Evolutionary conservation across 1,140 invertebrate genomes (phyloP), one percentile per base, ranked within the genome.

Genomic region (Drosophila sulfurigaster): DNA sequence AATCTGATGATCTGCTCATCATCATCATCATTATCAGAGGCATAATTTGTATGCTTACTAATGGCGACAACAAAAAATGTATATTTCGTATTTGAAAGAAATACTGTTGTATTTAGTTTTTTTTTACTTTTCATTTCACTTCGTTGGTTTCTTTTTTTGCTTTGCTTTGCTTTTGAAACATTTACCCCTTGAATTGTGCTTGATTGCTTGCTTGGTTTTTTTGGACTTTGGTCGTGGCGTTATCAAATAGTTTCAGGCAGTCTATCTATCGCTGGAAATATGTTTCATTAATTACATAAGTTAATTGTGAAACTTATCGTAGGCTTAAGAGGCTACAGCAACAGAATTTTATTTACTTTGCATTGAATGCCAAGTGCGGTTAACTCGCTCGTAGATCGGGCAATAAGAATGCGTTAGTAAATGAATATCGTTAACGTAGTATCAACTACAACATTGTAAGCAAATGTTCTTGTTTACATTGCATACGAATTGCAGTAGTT

Each of bases 391-490:
- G 49, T 11, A 5, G 59, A 70, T 57, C 68, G 52, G 66, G 70
- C 70, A 75, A 66, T 75, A 28, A 52, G 72, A 76, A 79, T 72
- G 70, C 58, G 66, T 78, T 69, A 62, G 79, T 49, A 73, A 60
- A 73, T 68, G 43, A 68, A 69, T 82, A 86, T 25, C 20, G 20
- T 25, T 25, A 79, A 72, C 75, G 77, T 78, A 86, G 77, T 78
- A 86, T 87, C 30, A 32, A 8, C 20, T 25, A 25, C 87, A 86
- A 86, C 87, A 82, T 79, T 79, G 71, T 82, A 82, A 87, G 57
- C 82, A 87, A 87, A 88, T 86, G 64, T 82, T 57, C 79, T 76
- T 87, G 79, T 78, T 86, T 71, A 60, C 79, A 75, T 81, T 68
- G 82, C 82, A 81, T 74, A 78, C 74, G 67, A 78, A 62, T 63